Base-by-base conservation (phyloP, 2,113 vertebrate species). In the Aegotheles bennettii region DNA sequence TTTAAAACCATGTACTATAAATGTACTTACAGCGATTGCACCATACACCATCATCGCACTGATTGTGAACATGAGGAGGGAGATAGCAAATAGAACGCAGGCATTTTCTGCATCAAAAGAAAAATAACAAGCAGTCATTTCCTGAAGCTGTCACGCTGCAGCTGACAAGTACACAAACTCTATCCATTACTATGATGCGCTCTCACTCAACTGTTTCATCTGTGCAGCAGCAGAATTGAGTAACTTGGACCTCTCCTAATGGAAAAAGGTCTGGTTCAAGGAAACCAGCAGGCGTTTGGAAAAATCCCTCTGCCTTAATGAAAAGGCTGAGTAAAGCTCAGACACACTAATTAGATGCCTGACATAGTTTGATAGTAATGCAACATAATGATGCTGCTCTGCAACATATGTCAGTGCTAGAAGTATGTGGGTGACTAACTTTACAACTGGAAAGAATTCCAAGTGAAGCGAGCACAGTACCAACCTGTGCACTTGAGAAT, bases 41-140 rank as follows among this genome's bases (percentile, higher is more conserved):
- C 99, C 99, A 3, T 99, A 99, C 36, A 99, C 99, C 99, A 99
- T 98, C 99, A 99, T 99, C 79, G 99, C 99, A 94, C 99, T 99
- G 98, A 99, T 99, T 36, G 99, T 99, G 97, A 99, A 99, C 99
- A 99, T 99, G 95, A 99, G 98, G 57, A 99, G 98, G 70, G 99
- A 99, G 96, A 99, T 99, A 76, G 99, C 99, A 95, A 99, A 99
- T 60, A 99, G 98, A 93, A 99, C 99, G 2, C 99, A 99, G 93
- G 99, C 99, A 60, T 99, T 99, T 98, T 99, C 99, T 99, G 97
- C 47, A 84, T 88, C 59, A 83, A 94, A 89, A 96, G 81, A 84
- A 64, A 89, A 42, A 89, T 70, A 95, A 33, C 57, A 82, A 90
- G 36, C 42, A 79, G 48, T 87, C 8, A 48, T 60, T 68, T 92